Conservation (phyloP, 1,140 invertebrate species). For the Drosophila tsacasi region DNA sequence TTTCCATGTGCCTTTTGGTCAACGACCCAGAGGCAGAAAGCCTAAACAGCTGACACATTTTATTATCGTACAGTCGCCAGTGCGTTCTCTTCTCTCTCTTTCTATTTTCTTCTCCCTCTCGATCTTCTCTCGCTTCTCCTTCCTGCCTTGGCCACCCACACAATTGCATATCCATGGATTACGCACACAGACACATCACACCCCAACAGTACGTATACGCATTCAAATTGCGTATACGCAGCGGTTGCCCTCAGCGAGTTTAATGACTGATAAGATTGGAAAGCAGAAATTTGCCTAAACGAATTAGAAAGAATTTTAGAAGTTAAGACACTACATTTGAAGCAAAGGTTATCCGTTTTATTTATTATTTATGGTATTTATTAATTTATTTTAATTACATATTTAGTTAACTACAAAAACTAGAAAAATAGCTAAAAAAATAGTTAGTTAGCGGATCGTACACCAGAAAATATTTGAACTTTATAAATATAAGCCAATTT, state of each 20-base stretch:
- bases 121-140: conserved; percentile 16
- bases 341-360: too few species aligned
- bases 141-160: conserved; percentile 37
- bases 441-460: too few species aligned
- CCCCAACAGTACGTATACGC: conserved; percentile 34
- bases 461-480: too few species aligned
- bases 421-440: too few species aligned
- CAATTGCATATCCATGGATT: conserved; percentile 8
- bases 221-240: conserved; percentile 60
- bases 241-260: conserved; percentile 51
- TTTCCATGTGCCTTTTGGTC: conserved; percentile 48
- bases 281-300: conserved; percentile 43
- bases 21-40: conserved; percentile 38
- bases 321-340: not conserved
- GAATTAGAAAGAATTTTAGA: conserved; percentile 23
- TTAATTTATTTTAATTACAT: too few species aligned
- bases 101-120: not conserved
- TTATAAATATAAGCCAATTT: too few species aligned
- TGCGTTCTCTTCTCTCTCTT: conserved; percentile 13
- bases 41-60: conserved; percentile 69
- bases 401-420: too few species aligned
- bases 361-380: too few species aligned
- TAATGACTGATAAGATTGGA: conserved; percentile 75
- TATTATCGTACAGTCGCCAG: conserved; percentile 44
- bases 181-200: conserved; percentile 21